Percentiles rank a stretch among this genome's conserved stretches.
Conservation (phyloP, 2,888 invertebrate genomes). For the Eristalis intricaria region DNA sequence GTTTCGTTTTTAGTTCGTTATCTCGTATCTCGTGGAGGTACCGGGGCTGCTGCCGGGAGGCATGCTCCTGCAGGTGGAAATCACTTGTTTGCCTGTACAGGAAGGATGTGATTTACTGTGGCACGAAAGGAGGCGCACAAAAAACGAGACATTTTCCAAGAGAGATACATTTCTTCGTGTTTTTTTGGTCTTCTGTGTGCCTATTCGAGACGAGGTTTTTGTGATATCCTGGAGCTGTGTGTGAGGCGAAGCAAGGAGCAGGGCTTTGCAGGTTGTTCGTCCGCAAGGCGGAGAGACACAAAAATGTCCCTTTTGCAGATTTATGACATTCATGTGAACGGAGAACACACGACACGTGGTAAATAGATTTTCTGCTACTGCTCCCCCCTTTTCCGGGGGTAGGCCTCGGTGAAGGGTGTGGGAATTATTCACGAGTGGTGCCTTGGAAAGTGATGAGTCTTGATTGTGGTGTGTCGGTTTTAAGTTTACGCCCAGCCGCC, state of each 20-base stretch:
- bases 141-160: conserved; percentile 16
- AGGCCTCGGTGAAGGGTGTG: neutral
- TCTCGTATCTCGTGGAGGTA: neutral
- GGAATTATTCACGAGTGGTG: conserved; percentile 31
- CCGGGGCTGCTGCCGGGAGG: neutral
- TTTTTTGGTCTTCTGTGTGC: neutral
- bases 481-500: neutral
- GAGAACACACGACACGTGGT: conserved; percentile 18
- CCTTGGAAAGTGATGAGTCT: conserved; percentile 14
- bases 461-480: neutral
- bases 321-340: conserved; percentile 48
- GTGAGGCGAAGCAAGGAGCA: neutral
- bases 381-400: conserved; percentile 3
- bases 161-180: conserved; percentile 11
- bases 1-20: neutral
- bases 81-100: conserved; percentile 79
- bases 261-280: conserved; percentile 29
- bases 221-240: conserved; percentile 25
- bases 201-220: conserved; percentile 36
- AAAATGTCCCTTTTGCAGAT: conserved; percentile 34
- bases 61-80: conserved; percentile 74
- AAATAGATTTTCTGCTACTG: conserved; percentile 23
- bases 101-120: conserved; percentile 80
- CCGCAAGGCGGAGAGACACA: neutral
- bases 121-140: conserved; percentile 69